Evolutionary conservation across 2,888 invertebrate genomes (phyloP).

Genomic region (Oligia fasciuncula): DNA sequence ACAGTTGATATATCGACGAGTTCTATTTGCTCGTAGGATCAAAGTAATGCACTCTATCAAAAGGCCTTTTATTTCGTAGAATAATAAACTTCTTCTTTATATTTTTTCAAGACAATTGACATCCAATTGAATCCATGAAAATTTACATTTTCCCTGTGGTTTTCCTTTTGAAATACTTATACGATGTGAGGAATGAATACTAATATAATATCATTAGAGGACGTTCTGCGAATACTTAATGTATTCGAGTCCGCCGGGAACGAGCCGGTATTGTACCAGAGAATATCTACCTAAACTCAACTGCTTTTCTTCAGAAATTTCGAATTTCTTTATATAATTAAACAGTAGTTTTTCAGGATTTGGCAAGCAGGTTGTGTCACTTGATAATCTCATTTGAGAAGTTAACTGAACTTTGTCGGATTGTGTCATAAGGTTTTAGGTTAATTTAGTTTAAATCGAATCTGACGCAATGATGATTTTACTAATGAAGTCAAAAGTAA

Average conservation of each 20-base stretch:
- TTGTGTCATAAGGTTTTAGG: neutral
- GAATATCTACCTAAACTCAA: constrained; percentile 15
- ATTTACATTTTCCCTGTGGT: constrained; percentile 48
- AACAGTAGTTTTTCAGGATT: constrained; percentile 2
- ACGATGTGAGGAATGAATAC: constrained; percentile 60
- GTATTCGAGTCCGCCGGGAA: constrained; percentile 8
- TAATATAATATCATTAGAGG: constrained; percentile 63
- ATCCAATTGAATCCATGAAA: constrained; percentile 33
- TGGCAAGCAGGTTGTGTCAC: constrained; percentile 15
- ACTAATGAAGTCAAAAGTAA: neutral
- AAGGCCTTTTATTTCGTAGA: neutral
- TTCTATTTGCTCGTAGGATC: neutral
- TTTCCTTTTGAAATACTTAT: constrained; percentile 60
- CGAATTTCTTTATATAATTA: constrained; percentile 33
- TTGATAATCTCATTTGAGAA: constrained; percentile 21
- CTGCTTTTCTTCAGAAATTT: constrained; percentile 23
- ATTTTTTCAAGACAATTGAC: constrained; percentile 35
- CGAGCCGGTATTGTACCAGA: constrained; percentile 9
- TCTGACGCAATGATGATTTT: neutral
- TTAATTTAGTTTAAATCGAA: neutral
- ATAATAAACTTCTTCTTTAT: constrained; percentile 27
- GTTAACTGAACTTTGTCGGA: neutral
- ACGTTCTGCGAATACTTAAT: constrained; percentile 54
- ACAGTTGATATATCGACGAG: neutral
- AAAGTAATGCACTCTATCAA: neutral